Evolutionary conservation across 2,888 invertebrate genomes (phyloP).

Genomic region (Unio pictorum): DNA sequence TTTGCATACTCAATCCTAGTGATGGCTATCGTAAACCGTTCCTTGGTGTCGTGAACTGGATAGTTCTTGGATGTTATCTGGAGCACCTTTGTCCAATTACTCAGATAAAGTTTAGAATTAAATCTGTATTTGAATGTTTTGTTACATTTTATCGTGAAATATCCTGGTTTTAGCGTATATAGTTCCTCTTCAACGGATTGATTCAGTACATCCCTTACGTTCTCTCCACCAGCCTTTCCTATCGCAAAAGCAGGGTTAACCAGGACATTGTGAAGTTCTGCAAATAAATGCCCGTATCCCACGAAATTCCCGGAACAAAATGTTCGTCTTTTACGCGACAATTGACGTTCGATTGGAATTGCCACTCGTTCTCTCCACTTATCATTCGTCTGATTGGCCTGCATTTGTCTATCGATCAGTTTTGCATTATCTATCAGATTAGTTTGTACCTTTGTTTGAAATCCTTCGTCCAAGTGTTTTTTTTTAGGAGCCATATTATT

Average conservation of each 20-base stretch:
- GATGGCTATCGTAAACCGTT: slow-evolving; percentile 49
- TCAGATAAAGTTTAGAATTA: slow-evolving; percentile 29
- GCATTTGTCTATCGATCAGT: too few relatives aligned
- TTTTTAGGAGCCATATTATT: too few relatives aligned
- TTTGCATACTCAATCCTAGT: slow-evolving; percentile 64
- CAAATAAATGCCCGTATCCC: slow-evolving; percentile 33
- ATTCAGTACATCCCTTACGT: slow-evolving; percentile 42
- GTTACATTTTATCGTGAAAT: slow-evolving; percentile 44
- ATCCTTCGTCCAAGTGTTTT: too few relatives aligned
- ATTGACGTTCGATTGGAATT: too few relatives aligned
- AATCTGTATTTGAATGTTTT: slow-evolving; percentile 19
- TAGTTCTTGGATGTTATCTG: neutral
- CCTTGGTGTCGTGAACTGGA: neutral
- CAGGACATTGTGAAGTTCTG: slow-evolving; percentile 28
- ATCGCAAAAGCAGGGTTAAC: slow-evolving; percentile 29
- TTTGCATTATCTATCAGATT: too few relatives aligned
- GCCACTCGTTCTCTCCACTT: too few relatives aligned
- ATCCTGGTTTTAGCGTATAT: slow-evolving; percentile 37
- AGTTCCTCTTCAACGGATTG: slow-evolving; percentile 51
- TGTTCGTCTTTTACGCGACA: too few relatives aligned
- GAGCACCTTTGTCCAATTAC: slow-evolving; percentile 28
- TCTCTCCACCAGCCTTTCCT: slow-evolving; percentile 46
- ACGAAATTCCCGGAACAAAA: slow-evolving; percentile 28
- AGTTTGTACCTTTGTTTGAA: too few relatives aligned
- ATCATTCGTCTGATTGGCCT: too few relatives aligned